Evolutionary conservation across 2,113 vertebrate genomes (phyloP), one percentile per base, ranked within the genome.

Genomic region (Setophaga kirtlandii): DNA sequence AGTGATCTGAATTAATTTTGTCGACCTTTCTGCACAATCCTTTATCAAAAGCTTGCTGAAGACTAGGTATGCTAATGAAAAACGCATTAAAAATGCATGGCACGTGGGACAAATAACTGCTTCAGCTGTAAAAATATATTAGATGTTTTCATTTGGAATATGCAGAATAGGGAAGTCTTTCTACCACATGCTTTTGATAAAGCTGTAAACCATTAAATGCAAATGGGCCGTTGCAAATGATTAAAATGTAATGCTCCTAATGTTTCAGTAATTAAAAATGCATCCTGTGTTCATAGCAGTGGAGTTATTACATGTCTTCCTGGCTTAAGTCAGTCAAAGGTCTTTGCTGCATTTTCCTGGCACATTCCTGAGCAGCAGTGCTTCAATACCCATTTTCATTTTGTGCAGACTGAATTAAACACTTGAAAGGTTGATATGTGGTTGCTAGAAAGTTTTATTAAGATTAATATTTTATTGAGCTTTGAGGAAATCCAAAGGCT

Each of bases 251-350:
- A 50, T 75, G 37, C 35, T 96, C 28, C 87, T 96, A 70, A 95
- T 94, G 79, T 91, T 94, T 88, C 59, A 77, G 63, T 93, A 86
- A 85, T 94, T 95, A 94, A 93, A 95, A 91, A 77, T 91, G 39
- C 63, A 93, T 91, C 53, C 46, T 70, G 82, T 85, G 58, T 65
- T 93, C 82, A 65, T 83, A 90, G 76, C 56, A 85, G 42, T 44
- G 58, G 41, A 76, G 53, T 91, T 92, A 6, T 63, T 87, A 24
- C 23, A 42, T 47, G 50, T 93, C 50, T 91, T 91, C 58, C 78
- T 74, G 63, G n/a, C 71, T 93, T 44, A 76, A 93, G 75, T 76
- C 79, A 90, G 75, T 89, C 69, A 85, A n/a, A 93, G 65, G 65
- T 91, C 84, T 87, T 80, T 67, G 46, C 63, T 70, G 15, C 31